Evolutionary conservation across 2,888 invertebrate genomes (phyloP).

Genomic region (Drosophila greeni): DNA sequence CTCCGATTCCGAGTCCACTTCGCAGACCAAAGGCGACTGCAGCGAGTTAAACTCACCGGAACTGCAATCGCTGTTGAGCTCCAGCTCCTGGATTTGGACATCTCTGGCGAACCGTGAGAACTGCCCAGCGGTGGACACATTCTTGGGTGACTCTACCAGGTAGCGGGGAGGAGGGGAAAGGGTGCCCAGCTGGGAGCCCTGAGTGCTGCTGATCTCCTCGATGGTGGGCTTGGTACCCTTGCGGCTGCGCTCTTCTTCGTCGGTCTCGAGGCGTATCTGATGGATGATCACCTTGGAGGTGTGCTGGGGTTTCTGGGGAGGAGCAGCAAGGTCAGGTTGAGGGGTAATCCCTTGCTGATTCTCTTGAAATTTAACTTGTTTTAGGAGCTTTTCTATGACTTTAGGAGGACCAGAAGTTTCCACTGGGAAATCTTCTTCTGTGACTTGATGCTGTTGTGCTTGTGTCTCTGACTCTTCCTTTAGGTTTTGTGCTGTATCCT

Average conservation of each 20-base stretch:
- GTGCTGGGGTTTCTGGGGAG: conserved; percentile 44
- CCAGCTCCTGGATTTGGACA: conserved; percentile 77
- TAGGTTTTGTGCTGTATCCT: background rate
- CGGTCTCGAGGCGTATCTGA: conserved; percentile 48
- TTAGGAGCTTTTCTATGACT: background rate
- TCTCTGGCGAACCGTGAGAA: conserved; percentile 48
- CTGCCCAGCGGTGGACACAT: conserved; percentile 30
- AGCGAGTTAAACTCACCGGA: conserved; percentile 74
- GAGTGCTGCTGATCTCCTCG: conserved; percentile 58
- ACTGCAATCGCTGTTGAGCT: conserved; percentile 75
- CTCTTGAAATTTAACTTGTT: background rate
- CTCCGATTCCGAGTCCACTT: conserved; percentile 82
- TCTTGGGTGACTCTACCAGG: conserved; percentile 66
- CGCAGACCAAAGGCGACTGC: conserved; percentile 81
- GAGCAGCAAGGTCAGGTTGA: background rate
- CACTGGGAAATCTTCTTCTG: background rate
- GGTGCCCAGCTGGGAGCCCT: conserved; percentile 43
- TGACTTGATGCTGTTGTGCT: background rate
- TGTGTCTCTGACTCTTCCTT: background rate
- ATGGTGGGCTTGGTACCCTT: conserved; percentile 54
- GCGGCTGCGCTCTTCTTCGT: conserved; percentile 44
- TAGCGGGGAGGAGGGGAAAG: conserved; percentile 68
- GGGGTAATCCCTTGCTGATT: background rate
- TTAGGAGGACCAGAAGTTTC: background rate
- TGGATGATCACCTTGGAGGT: conserved; percentile 68